Conservation (phyloP, 2,113 vertebrate species). For the Chlorodrepanis virens region DNA sequence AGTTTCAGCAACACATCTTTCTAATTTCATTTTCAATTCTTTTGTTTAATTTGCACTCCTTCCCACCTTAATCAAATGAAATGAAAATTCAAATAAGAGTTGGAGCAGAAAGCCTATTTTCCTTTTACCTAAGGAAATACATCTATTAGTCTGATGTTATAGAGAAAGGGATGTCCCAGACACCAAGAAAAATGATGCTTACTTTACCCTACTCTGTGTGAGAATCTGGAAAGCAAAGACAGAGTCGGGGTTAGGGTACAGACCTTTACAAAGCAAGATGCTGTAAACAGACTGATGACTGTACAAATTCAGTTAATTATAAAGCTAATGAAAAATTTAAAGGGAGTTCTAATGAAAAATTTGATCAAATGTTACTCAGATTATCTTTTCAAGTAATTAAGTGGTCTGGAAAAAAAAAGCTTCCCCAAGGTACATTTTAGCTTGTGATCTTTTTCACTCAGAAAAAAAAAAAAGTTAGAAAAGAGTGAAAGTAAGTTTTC, state of each 20-base stretch:
- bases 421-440: constrained; percentile 63
- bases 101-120: constrained; percentile 3
- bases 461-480: constrained; percentile 24
- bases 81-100: constrained; percentile 62
- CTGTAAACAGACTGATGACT: constrained; percentile 65
- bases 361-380: constrained; percentile 72
- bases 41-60: constrained; percentile 67
- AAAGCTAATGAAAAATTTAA: constrained; percentile 72
- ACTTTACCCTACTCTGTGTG: constrained; percentile 2
- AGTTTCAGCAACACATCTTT: constrained; percentile 45
- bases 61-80: constrained; percentile 55
- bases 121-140: constrained; percentile 37
- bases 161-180: constrained; percentile 20
- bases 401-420: constrained; percentile 26
- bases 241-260: background rate
- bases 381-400: constrained; percentile 73
- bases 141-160: background rate
- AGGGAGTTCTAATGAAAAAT: constrained; percentile 69
- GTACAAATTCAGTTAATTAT: constrained; percentile 74
- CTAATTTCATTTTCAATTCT: constrained; percentile 55
- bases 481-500: constrained; percentile 57
- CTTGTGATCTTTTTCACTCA: constrained; percentile 63
- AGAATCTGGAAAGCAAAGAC: constrained; percentile 29
- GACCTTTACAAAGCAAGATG: constrained; percentile 47
- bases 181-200: background rate